phyloP scores from a whole-genome alignment of 2,113 vertebrate genomes.

The Cariama cristata region DNA sequence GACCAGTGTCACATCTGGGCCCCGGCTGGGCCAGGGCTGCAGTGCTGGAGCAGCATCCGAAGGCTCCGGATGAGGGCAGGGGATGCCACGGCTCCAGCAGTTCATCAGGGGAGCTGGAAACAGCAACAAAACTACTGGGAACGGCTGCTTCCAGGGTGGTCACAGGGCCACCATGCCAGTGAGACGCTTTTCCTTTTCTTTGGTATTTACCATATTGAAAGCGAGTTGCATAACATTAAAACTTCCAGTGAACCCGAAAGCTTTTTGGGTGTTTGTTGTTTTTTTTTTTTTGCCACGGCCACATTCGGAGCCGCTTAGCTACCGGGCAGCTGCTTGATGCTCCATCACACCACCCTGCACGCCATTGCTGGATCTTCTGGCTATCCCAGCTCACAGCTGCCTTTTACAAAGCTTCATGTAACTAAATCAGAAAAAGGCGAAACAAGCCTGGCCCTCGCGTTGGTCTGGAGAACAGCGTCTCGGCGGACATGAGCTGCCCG shows the following conservation, averaged over 20 bases:
- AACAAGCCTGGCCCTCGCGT: neutral
- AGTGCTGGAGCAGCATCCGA: neutral
- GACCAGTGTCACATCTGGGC: rapidly evolving
- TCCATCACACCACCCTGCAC: neutral
- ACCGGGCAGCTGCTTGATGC: neutral
- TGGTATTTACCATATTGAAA: neutral
- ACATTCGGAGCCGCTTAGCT: neutral
- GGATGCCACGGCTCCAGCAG: neutral
- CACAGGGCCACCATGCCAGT: neutral
- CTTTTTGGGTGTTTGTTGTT: neutral
- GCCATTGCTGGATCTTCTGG: neutral
- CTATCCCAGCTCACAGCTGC: neutral
- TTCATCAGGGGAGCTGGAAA: neutral
- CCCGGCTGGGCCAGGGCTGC: neutral
- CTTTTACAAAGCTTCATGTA: neutral
- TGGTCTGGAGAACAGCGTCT: neutral
- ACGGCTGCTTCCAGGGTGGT: neutral
- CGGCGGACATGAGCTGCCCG: too few relatives aligned
- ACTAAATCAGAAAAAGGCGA: neutral
- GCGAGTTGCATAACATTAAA: neutral
- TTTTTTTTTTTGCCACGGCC: neutral
- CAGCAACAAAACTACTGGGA: rapidly evolving
- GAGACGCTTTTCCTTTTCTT: neutral
- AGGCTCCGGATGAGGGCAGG: too few relatives aligned
- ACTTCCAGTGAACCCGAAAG: neutral